Base-by-base conservation (phyloP, 1,140 invertebrate species). In the Nylanderia fulva region DNA sequence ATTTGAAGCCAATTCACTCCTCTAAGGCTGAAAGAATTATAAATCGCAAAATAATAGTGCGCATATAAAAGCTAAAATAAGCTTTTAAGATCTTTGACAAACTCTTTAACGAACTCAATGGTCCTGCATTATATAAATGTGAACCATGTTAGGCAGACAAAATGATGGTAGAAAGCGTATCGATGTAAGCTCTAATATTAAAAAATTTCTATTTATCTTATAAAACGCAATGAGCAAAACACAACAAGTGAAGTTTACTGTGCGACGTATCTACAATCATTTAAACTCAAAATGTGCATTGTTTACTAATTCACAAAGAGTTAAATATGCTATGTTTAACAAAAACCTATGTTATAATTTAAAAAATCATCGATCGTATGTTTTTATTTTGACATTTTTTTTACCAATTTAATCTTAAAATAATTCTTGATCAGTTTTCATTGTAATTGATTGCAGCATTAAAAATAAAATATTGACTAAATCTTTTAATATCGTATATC, bases 391-490 rank as follows among this genome's bases (percentile, higher is more conserved):
- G 85, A 86, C 85, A 18, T 48, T 48, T 48, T 3, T 48, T 60
- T 71, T 84, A 87, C 72, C 60, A 79, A 90, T 91, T 92, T 90
- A 92, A 88, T 92, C 91, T 91, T 91, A 87, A 88, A 88, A 54
- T 85, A 91, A 88, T 72, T 54, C n/a, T 87, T 86, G 80, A 48
- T 85, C 42, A 61, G 36, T 86, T 33, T 68, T 85, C 48, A 72
- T 48, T 48, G 3, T 48, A 48, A 48, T 48, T 66, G 58, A 64
- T 85, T 84, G 61, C 68, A 74, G 24, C 42, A 84, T 45, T 61
- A 85, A 86, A n/a, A 88, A 82, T 74, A 88, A 91, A 85, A 82
- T 33, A 90, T 64, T 54, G 48, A 85, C 29, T 72, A 86, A 24
- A 76, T 68, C 80, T 76, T 61, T 85, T 21, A 84, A 69, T 72